A percentile compares a stretch with the other conserved stretches of the same genome.
phyloP scores from a whole-genome alignment of 2,888 invertebrate species.

The Hydriomena furcata region DNA sequence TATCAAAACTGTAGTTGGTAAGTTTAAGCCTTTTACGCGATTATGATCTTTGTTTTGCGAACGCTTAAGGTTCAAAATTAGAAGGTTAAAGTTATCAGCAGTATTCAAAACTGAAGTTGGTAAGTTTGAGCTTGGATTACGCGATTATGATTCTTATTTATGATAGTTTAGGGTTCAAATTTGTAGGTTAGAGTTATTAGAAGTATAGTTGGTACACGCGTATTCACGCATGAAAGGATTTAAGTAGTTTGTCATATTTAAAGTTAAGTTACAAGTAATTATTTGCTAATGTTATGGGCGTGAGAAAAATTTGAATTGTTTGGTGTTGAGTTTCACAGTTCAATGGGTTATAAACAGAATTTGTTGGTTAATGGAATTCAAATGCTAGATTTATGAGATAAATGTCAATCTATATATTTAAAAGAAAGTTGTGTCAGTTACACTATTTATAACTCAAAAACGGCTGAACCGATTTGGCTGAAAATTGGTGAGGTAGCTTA shows the following conservation, averaged over 20 bases:
- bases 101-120: neutral
- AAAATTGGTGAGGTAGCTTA: no score
- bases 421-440: no score
- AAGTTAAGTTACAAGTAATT: constrained; percentile 65
- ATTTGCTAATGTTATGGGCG: constrained; percentile 66
- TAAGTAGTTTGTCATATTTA: constrained; percentile 75
- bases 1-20: neutral
- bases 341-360: constrained; percentile 12
- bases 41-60: constrained; percentile 33
- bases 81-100: constrained; percentile 40
- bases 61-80: constrained; percentile 25
- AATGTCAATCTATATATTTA: no score
- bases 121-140: no score
- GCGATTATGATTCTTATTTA: constrained; percentile 31
- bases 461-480: no score
- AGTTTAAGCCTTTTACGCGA: constrained; percentile 1
- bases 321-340: constrained; percentile 12
- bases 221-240: constrained; percentile 75
- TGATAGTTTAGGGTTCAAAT: constrained; percentile 17
- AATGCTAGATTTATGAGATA: no score
- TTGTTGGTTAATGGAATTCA: no score
- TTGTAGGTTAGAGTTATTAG: constrained; percentile 40
- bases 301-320: constrained; percentile 55
- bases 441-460: no score
- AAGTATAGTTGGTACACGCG: constrained; percentile 58